Evolutionary conservation across 2,888 invertebrate species (phyloP), one percentile per base, ranked within the genome.

Genomic region (Mimas tiliae): DNA sequence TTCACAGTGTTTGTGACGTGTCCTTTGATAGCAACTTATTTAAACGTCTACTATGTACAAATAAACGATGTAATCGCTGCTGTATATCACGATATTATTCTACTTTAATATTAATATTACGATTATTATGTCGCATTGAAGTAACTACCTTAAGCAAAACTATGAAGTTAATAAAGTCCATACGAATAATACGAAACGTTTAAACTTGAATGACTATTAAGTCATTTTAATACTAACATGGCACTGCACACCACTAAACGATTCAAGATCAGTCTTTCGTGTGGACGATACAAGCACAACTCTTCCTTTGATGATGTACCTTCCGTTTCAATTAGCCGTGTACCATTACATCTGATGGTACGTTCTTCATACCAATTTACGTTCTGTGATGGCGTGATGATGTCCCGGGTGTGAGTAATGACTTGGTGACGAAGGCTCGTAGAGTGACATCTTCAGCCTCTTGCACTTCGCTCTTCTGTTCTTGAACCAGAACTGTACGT

Each of bases 401-500:
- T 93, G 93, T 3, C 89, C 94, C 51, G 95, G 95, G 72, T 95
- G 95, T 1, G 90, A 78, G 76, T 95, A 95, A 75, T 95, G 95
- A 45, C 95, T 95, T 0, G 95, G 94, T n/a, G 95, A 94, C 65
- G 95, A 95, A 52, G 94, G 95, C 82, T 97, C 97, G 83, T 97
- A 97, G 53, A 97, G 89, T 0, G 97, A 97, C 97, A 98, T 97
- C 90, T 98, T 98, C 82, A 99, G 94, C 69, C 99, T 95, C 94
- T 99, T 99, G 90, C 98, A 98, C 92, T 99, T 99, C 76, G 99
- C 99, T 67, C 99, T 95, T 53, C 99, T 96, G 87, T 99, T 99
- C 90, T 99, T 99, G 93, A 99, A 99, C 99, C 99, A 99, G 88
- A 99, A 98, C 91, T 99, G 99, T 74, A 99, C 99, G 87, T 99